These are phyloP conservation scores for Glyphotaelius pellucidus DNA, from an alignment of 2,888 invertebrate species.

Conservation along the genomic window DNA sequence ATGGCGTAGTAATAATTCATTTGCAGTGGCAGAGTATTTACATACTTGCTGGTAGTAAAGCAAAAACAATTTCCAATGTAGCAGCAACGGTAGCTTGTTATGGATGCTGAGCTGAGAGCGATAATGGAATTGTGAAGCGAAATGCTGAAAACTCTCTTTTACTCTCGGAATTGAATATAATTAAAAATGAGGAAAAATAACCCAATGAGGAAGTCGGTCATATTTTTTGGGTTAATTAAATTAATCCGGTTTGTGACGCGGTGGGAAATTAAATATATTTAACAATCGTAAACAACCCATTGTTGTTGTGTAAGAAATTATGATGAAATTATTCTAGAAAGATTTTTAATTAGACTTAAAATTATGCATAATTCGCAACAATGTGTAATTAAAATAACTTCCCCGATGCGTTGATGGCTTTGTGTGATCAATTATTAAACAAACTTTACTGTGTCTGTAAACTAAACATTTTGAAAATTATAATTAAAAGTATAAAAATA, in stretches of 20 bases:
- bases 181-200: neutral
- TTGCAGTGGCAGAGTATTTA: neutral
- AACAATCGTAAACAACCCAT: neutral
- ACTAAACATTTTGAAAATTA: too few relatives aligned
- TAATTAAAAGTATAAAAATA: too few relatives aligned
- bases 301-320: neutral
- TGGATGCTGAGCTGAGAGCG: neutral
- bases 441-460: too few relatives aligned
- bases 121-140: neutral
- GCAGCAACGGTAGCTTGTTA: neutral
- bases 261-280: neutral
- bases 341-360: neutral
- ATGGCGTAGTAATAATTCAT: conserved; percentile 22
- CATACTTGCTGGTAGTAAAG: neutral
- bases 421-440: too few relatives aligned
- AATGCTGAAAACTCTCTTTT: neutral
- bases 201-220: neutral
- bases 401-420: neutral
- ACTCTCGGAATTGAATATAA: neutral
- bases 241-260: neutral
- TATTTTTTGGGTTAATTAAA: neutral
- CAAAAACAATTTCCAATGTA: neutral
- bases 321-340: neutral
- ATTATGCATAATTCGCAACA: neutral
- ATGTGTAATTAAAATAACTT: neutral